Conservation (phyloP, 37 sponge, comb jelly and placozoan species). For the Halisarca cf. caerulea region DNA sequence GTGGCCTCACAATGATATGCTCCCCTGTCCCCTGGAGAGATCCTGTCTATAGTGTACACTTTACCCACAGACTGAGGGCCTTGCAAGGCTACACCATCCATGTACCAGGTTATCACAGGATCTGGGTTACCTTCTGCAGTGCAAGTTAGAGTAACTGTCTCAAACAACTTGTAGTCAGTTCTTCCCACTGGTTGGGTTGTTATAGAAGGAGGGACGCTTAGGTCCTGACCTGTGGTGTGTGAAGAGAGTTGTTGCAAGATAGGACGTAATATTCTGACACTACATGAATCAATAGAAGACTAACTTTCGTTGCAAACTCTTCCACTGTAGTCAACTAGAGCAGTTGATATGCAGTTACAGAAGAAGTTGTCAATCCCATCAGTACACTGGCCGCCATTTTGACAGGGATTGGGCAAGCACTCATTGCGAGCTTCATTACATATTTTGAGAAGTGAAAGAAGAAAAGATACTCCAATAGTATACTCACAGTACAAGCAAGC, state of each 20-base stretch:
- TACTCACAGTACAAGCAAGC: no score
- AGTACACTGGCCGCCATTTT: not conserved
- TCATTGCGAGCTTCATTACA: not conserved
- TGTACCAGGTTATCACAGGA: constrained; percentile 1
- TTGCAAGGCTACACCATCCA: not conserved
- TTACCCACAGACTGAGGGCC: no score
- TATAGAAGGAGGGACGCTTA: not conserved
- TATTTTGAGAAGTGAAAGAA: no score
- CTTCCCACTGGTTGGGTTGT: not conserved
- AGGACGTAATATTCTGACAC: no score
- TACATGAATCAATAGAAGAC: not conserved
- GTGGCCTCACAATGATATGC: not conserved
- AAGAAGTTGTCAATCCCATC: not conserved
- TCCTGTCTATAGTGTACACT: not conserved
- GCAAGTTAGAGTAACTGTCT: not conserved
- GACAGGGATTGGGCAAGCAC: not conserved
- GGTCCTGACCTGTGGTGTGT: not conserved
- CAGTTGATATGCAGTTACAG: not conserved
- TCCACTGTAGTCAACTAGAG: not conserved
- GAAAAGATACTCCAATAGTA: no score
- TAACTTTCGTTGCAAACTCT: not conserved
- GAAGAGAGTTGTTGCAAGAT: no score
- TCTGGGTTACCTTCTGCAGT: not conserved
- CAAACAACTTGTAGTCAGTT: not conserved
- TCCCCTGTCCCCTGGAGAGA: constrained; percentile 1